These are phyloP conservation scores for Nephrotoma guestfalica DNA, from an alignment of 2,888 invertebrate species.

Conservation along the genomic window DNA sequence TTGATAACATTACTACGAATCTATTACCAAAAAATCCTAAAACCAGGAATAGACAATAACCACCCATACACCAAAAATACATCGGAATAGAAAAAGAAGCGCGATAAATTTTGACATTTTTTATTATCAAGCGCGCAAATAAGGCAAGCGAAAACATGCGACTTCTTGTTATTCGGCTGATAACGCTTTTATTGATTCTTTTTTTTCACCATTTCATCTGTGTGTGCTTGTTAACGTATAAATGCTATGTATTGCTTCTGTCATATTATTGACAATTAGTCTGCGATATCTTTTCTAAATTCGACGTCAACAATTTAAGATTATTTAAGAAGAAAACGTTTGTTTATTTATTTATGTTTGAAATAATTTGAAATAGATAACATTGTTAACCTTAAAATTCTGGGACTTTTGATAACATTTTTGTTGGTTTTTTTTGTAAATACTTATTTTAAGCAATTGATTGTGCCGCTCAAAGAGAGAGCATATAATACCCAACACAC, in stretches of 20 bases:
- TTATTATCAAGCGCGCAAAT: neutral
- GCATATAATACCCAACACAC: too few relatives aligned
- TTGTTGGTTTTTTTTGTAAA: neutral
- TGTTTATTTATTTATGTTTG: neutral
- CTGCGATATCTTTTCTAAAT: too few relatives aligned
- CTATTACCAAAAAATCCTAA: too few relatives aligned
- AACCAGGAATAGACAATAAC: too few relatives aligned
- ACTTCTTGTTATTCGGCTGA: neutral
- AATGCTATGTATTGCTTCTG: too few relatives aligned
- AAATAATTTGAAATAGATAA: neutral
- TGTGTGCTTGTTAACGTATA: neutral
- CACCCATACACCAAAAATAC: too few relatives aligned
- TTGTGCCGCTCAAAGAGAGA: too few relatives aligned
- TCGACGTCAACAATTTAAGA: too few relatives aligned
- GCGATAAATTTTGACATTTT: neutral
- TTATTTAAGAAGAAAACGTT: too few relatives aligned
- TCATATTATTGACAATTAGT: too few relatives aligned
- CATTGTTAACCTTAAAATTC: neutral
- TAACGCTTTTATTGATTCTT: neutral
- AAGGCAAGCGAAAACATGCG: neutral
- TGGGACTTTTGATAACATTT: neutral
- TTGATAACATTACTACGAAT: too few relatives aligned
- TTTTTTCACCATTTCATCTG: neutral
- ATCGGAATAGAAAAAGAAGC: neutral
- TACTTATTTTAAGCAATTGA: too few relatives aligned